Conservation (phyloP, 2,113 vertebrate genomes). For the Suricata suricatta region DNA sequence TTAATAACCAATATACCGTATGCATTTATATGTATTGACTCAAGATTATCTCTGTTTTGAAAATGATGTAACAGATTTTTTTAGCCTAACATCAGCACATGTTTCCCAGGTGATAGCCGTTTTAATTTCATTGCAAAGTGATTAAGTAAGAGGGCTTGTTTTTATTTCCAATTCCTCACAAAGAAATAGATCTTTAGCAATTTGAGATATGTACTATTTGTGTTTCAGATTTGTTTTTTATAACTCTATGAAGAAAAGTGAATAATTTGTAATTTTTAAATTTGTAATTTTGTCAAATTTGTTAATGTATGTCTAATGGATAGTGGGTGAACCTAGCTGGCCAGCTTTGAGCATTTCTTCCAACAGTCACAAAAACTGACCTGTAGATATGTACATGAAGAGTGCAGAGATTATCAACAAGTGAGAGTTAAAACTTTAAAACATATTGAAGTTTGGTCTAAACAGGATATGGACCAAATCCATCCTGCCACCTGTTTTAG, state of each 20-base stretch:
- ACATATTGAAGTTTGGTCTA: background rate
- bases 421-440: background rate
- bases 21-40: background rate
- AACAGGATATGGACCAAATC: background rate
- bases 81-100: background rate
- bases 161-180: background rate
- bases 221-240: background rate
- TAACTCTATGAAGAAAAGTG: background rate
- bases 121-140: background rate
- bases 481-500: background rate
- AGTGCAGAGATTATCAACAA: background rate
- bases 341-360: background rate
- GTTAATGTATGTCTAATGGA: background rate
- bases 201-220: background rate
- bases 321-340: background rate
- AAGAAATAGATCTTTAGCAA: background rate
- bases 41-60: background rate
- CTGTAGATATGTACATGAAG: too few species aligned
- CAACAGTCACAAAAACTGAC: background rate
- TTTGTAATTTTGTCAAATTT: background rate
- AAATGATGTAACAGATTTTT: background rate
- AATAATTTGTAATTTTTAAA: background rate
- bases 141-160: background rate
- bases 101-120: background rate
- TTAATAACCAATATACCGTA: background rate